Conservation (phyloP, 2,797 vertebrate genomes). For the Syngnathus acus region DNA sequence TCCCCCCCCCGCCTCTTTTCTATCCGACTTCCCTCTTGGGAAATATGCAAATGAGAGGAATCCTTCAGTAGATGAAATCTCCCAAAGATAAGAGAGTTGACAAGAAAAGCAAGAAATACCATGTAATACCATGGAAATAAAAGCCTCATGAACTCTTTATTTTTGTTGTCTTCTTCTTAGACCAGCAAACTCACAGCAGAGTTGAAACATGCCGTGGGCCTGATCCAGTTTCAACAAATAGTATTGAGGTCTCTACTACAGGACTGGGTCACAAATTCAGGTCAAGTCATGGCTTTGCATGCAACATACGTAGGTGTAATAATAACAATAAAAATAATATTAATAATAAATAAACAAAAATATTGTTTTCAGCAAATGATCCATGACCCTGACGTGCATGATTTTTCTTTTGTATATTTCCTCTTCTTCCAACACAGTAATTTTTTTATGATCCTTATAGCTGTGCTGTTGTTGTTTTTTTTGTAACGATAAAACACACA, state of each 20-base stretch:
- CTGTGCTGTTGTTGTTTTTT: background rate
- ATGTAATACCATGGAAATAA: conserved; percentile 11
- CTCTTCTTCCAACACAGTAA: background rate
- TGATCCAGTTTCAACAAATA: background rate
- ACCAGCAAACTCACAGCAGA: background rate
- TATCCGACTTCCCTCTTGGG: conserved; percentile 21
- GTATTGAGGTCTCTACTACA: background rate
- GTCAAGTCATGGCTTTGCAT: background rate
- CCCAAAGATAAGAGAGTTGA: conserved; percentile 14
- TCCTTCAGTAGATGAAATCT: conserved; percentile 14
- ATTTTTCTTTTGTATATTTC: background rate
- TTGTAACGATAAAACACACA: background rate
- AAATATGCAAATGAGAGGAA: conserved; percentile 21
- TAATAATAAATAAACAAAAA: too few species aligned
- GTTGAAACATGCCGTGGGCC: conserved; percentile 1
- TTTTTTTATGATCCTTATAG: background rate
- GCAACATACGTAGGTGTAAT: background rate
- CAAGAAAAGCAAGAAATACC: conserved; percentile 9
- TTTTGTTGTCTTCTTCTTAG: background rate
- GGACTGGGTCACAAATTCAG: background rate
- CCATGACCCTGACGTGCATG: background rate
- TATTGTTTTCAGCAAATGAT: background rate
- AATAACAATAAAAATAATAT: too few species aligned
- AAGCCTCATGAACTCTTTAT: background rate
- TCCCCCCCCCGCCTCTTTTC: conserved; percentile 14